phyloP scores from a whole-genome alignment of 1,140 invertebrate species.

The Cylas formicarius region DNA sequence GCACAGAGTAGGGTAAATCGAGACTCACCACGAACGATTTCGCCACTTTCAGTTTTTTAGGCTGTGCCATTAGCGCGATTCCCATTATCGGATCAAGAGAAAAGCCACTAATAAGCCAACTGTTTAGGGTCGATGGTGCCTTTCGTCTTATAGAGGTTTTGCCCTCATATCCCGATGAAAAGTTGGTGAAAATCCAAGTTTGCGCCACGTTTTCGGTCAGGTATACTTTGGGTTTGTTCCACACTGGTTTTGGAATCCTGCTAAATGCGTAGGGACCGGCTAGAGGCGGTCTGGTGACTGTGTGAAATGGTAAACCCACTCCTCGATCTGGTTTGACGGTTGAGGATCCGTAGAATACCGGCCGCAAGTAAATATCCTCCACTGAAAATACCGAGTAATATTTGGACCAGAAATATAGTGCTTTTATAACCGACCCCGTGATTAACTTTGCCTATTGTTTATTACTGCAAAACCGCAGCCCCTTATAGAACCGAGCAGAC shows the following conservation, averaged over 20 bases:
- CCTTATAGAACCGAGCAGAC: not conserved
- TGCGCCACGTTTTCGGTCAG: conserved; percentile 63
- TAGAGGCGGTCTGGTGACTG: conserved; percentile 68
- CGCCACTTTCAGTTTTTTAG: conserved; percentile 74
- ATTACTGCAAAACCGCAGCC: too few relatives aligned
- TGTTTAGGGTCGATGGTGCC: conserved; percentile 85
- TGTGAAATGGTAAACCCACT: conserved; percentile 44
- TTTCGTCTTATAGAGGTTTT: conserved; percentile 49
- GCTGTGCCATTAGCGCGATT: conserved; percentile 67
- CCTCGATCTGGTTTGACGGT: conserved; percentile 53
- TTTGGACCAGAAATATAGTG: too few relatives aligned
- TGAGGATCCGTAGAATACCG: conserved; percentile 44
- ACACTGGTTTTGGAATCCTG: conserved; percentile 69
- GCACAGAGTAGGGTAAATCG: conserved; percentile 79
- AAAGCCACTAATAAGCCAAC: conserved; percentile 89
- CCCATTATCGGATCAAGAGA: conserved; percentile 78
- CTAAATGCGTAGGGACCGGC: conserved; percentile 88
- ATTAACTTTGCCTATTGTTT: too few relatives aligned
- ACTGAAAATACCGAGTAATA: conserved; percentile 28
- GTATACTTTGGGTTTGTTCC: conserved; percentile 72
- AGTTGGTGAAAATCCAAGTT: conserved; percentile 80
- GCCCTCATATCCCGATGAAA: conserved; percentile 58
- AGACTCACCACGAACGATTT: conserved; percentile 82
- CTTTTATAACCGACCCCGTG: too few relatives aligned
- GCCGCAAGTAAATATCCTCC: conserved; percentile 40